Evolutionary conservation across 2,888 invertebrate genomes (phyloP), one percentile per base, ranked within the genome.

Genomic region (Limnephilus auricula): DNA sequence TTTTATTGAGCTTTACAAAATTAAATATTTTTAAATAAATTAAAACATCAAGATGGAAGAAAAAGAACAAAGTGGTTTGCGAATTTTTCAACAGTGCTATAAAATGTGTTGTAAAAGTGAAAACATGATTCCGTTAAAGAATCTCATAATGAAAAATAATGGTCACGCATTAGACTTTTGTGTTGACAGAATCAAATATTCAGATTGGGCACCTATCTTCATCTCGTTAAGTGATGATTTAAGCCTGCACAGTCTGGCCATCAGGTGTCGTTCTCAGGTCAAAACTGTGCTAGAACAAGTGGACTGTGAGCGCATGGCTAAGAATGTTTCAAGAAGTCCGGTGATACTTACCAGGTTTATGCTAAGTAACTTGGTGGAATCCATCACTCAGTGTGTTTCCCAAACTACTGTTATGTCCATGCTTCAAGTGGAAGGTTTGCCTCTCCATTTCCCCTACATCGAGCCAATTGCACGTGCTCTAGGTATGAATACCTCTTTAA

Each of bases 151-250:
- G 0, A 94, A 95, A n/a, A 94, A 95, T 83, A 95, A 95, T 90
- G 96, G 96, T 31, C 95, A 96, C 88, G 94, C 95, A 80, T 94
- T 97, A 92, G 98, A 98, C 93, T 97, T 98, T 93, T 96, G 96
- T 93, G 97, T 97, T 89, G 98, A 98, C 94, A 96, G 98, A 93
- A 96, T 98, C 89, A 97, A 97, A 94, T 97, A 97, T 92, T 97
- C 96, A 92, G 98, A 98, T 93, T 98, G 98, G 98, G 95, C 96
- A 50, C 97, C 98, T 1, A 97, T 98, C 87, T 95, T 97, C 89
- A 97, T 97, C 93, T 97, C 98, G 0, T 94, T 98, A 9, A 96
- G 97, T 87, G 96, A 97, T 93, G 98, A 98, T 94, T 96, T 97
- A 89, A 97, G 97, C 92, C 95, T 98, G 6, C 97, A 97, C 94